Evolutionary conservation across 2,888 invertebrate genomes (phyloP).

Genomic region (Brenthis daphne): DNA sequence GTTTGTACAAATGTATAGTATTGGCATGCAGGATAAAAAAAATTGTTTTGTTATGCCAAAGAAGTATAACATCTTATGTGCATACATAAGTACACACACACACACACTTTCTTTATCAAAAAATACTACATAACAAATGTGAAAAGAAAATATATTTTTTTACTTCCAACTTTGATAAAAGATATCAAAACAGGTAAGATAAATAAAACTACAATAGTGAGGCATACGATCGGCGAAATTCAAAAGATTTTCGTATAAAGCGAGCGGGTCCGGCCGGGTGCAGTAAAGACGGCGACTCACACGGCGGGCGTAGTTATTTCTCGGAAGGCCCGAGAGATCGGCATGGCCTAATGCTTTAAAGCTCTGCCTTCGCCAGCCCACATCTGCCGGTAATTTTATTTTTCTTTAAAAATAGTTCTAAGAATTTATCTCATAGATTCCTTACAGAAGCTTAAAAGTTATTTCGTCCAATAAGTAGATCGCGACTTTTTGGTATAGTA

Average conservation of each 20-base stretch:
- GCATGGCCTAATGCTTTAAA: conserved; percentile 57
- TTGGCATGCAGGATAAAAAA: no score
- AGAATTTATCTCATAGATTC: conserved; percentile 41
- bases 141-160: no score
- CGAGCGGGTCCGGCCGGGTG: conserved; percentile 42
- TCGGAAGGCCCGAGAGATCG: conserved; percentile 71
- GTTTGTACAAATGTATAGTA: no score
- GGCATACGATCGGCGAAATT: conserved; percentile 68
- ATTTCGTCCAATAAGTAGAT: background rate
- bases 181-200: conserved; percentile 20
- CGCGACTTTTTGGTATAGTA: background rate
- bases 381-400: conserved; percentile 71
- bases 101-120: no score
- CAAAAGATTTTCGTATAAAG: conserved; percentile 64
- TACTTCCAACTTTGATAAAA: background rate
- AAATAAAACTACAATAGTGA: conserved; percentile 56
- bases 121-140: no score
- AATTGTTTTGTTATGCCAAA: no score
- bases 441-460: conserved; percentile 34
- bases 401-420: conserved; percentile 43
- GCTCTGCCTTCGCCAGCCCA: conserved; percentile 60
- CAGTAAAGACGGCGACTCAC: conserved; percentile 41
- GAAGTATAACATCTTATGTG: no score
- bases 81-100: no score
- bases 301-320: conserved; percentile 64